Evolutionary conservation across 2,888 invertebrate genomes (phyloP), one percentile per base, ranked within the genome.

Genomic region (Caenorhabditis zanzibari): DNA sequence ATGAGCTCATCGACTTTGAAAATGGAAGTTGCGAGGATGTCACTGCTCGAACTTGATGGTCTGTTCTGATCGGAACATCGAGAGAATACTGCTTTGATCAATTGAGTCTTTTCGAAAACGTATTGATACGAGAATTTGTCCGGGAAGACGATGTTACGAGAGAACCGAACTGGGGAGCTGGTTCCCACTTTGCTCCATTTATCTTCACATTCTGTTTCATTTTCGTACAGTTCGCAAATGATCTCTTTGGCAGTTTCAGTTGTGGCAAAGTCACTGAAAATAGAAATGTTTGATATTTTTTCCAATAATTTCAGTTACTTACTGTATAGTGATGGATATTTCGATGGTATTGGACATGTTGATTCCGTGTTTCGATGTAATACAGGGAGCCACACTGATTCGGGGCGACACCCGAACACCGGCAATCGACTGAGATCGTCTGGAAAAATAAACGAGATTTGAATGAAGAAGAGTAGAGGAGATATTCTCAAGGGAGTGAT

Each of bases 1-100:
- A 87, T 88, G 10, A 88, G 84, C 54, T 88, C 88, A 54, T 88
- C 88, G 6, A 87, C 86, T 74, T 86, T 86, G 69, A 86, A 86
- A 2, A 85, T 82, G 16, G 81, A 66, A 12, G 83, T 81, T 26
- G 85, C 85, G 7, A 86, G 63, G 22, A 83, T 54, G 24, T 85
- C 79, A 24, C 66, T 72, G 44, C 54, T 52, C 9, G 73, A 71
- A 26, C 75, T 54, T 14, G 81, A 81, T 14, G 81, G 76, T 56
- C 81, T 66, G 66, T 84, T 77, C 5, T 44, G 41, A 16, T 84
- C 81, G 19, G 73, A 68, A 44, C 84, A 84, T 47, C 81, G 73
- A 26, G 73, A 88, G 85, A 88, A 81, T 28, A 88, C 86, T n/a
- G 86, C 85, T 68, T 85, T 86, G 26, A 88, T 85, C n/a, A 88